Base-by-base conservation (phyloP, 1,140 invertebrate species). In the Tigriopus japonicus region DNA sequence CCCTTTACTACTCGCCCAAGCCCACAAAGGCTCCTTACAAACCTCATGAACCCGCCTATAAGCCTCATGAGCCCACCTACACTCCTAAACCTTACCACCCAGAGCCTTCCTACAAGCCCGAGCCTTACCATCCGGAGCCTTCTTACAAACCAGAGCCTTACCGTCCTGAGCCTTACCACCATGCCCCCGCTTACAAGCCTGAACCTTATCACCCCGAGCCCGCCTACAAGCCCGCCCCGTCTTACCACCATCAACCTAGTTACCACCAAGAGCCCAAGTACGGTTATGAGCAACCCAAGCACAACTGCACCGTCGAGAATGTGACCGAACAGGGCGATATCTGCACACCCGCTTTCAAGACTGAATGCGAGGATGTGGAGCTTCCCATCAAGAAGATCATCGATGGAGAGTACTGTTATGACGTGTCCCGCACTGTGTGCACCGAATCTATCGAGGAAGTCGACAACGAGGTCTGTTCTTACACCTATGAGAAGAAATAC, bases 271-370 rank as follows among this genome's bases (percentile, higher is more conserved):
- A 35, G 9, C 28, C 28, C 28, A 35, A 35, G 28, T 54, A 59
- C 40, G 56, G 56, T 3, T 59, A 59, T 45, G 56, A 59, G 23
- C 24, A 59, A 15, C 56, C 56, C 56, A 59, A 59, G 40, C 56
- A 59, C 56, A 59, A 59, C 40, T 59, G 56, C 40, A 51, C 56
- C 2, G 56, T 59, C 15, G 17, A 51, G n/a, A 23, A 59, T 45
- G 56, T 59, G 15, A 19, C 41, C 45, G 56, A 59, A 24, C 3
- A 15, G 13, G 56, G 45, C 23, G 56, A 59, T 1, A n/a, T 59
- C 24, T 59, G 56, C 45, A 59, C 56, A 2, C 56, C 56, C 7
- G 56, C 56, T 17, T 59, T 59, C 40, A 41, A 59, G 23, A 59
- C 56, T 19, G 56, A 17, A 14, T 59, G 56, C 15, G 41, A 59